phyloP scores from a whole-genome alignment of 1,140 invertebrate genomes.

The Sycophaga agraensis region DNA sequence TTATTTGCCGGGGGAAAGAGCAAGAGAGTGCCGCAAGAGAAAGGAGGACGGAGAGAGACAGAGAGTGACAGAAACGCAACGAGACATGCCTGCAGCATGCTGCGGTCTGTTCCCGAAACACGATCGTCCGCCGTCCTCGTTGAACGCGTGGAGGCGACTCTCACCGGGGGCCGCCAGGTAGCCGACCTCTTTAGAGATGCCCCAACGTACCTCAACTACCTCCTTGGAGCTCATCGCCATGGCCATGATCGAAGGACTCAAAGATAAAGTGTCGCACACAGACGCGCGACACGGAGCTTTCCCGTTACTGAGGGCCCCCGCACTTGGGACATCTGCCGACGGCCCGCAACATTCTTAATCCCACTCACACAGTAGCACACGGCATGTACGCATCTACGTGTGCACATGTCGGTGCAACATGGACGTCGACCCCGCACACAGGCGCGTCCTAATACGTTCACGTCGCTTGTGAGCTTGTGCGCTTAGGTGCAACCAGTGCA shows the following conservation, averaged over 20 bases:
- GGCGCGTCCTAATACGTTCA: too few relatives aligned
- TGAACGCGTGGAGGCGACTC: neutral
- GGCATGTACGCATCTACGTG: too few relatives aligned
- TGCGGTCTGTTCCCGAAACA: slow-evolving; percentile 7
- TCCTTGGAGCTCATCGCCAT: slow-evolving; percentile 49
- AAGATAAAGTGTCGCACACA: slow-evolving; percentile 11
- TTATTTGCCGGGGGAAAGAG: too few relatives aligned
- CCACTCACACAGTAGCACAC: slow-evolving; percentile 12
- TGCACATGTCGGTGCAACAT: too few relatives aligned
- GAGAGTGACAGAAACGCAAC: neutral
- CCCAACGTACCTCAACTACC: slow-evolving; percentile 48
- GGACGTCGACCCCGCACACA: too few relatives aligned
- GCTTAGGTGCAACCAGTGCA: too few relatives aligned
- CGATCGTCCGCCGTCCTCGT: neutral
- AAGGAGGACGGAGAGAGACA: too few relatives aligned
- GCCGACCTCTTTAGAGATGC: too few relatives aligned
- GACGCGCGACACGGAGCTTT: neutral
- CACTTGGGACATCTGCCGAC: slow-evolving; percentile 36
- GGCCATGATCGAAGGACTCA: slow-evolving; percentile 21
- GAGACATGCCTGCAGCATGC: too few relatives aligned
- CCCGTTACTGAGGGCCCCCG: slow-evolving; percentile 19
- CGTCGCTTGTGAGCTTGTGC: too few relatives aligned
- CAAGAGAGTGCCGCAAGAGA: too few relatives aligned
- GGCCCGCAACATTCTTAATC: slow-evolving; percentile 1
- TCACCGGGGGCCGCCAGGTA: too few relatives aligned